Conservation (phyloP, 1,140 invertebrate genomes). For the Dinothrombium tinctorium region DNA sequence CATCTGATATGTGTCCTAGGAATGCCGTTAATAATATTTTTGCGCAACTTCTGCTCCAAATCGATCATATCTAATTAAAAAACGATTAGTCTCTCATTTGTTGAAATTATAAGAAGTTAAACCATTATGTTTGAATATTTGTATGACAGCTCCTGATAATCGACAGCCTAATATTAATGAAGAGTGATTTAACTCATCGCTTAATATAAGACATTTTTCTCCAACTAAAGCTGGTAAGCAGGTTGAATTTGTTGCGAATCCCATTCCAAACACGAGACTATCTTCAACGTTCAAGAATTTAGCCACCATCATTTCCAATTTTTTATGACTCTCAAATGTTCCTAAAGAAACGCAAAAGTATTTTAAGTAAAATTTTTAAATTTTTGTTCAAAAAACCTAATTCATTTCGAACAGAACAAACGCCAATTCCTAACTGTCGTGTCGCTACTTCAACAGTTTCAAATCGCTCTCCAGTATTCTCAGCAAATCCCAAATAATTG, state of each 20-base stretch:
- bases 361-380: too few species aligned
- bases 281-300: slow-evolving; percentile 79
- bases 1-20: slow-evolving; percentile 49
- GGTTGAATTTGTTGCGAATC: slow-evolving; percentile 89
- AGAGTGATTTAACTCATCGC: slow-evolving; percentile 91
- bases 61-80: slow-evolving; percentile 47
- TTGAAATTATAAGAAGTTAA: neutral
- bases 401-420: slow-evolving; percentile 34
- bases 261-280: slow-evolving; percentile 90
- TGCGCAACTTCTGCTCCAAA: slow-evolving; percentile 53
- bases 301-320: slow-evolving; percentile 64
- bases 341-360: slow-evolving; percentile 8
- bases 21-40: slow-evolving; percentile 44
- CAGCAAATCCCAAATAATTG: slow-evolving; percentile 76
- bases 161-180: slow-evolving; percentile 79
- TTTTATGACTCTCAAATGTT: slow-evolving; percentile 34
- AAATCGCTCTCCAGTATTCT: slow-evolving; percentile 43
- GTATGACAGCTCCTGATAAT: slow-evolving; percentile 58
- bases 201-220: slow-evolving; percentile 63
- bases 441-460: slow-evolving; percentile 37
- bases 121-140: slow-evolving; percentile 63
- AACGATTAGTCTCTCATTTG: too few species aligned
- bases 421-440: slow-evolving; percentile 38
- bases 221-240: slow-evolving; percentile 70
- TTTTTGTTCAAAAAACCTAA: too few species aligned